Evolutionary conservation across 2,113 vertebrate species (phyloP).

Genomic region (Suncus etruscus): DNA sequence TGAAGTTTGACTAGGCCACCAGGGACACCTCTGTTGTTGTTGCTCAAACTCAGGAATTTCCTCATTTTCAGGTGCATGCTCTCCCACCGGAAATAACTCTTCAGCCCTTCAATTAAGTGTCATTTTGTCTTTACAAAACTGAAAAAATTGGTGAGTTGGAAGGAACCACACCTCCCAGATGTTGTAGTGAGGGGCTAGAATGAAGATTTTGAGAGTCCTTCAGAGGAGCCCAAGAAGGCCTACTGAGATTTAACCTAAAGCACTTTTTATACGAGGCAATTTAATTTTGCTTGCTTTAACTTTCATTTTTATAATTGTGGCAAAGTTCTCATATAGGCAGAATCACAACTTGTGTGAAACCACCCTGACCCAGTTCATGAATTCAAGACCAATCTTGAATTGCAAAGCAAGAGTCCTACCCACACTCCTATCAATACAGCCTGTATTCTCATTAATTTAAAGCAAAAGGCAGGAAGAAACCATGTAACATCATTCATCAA

Average conservation of each 20-base stretch:
- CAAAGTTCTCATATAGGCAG: not conserved
- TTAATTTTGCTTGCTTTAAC: slow-evolving; percentile 1
- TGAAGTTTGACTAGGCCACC: too few species aligned
- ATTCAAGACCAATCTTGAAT: not conserved
- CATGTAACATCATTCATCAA: not conserved
- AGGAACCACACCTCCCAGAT: not conserved
- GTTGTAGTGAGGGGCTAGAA: not conserved
- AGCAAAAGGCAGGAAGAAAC: not conserved
- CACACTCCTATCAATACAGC: not conserved
- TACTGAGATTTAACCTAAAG: not conserved
- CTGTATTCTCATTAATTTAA: not conserved
- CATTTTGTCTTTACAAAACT: not conserved
- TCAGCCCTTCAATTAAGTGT: too few species aligned
- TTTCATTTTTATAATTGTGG: not conserved
- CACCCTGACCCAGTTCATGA: not conserved
- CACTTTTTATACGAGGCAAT: not conserved
- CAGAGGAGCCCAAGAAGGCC: rapidly evolving
- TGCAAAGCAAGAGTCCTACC: too few species aligned
- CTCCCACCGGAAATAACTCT: too few species aligned
- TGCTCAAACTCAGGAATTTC: too few species aligned
- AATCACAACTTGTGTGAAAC: not conserved
- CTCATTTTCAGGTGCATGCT: too few species aligned
- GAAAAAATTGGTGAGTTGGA: not conserved
- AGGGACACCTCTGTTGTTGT: too few species aligned
- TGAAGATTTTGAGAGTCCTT: rapidly evolving